Conservation (phyloP, 2,113 vertebrate species). For the Chamaea fasciata region DNA sequence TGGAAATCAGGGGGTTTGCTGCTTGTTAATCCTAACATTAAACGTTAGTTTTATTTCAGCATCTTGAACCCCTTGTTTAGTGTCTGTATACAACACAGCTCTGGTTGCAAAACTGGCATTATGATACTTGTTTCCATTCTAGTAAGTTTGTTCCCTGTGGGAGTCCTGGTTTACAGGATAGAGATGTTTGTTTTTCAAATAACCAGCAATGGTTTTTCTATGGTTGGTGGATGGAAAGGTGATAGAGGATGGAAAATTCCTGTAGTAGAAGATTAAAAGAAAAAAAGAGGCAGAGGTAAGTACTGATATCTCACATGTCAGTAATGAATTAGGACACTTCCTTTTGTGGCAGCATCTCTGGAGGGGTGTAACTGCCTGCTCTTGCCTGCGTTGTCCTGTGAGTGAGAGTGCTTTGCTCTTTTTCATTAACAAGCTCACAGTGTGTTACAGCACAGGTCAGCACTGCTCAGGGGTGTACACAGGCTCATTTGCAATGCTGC, state of each 20-base stretch:
- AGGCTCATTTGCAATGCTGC: neutral
- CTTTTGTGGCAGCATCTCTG: neutral
- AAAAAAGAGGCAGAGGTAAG: neutral
- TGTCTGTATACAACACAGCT: neutral
- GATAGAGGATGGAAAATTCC: neutral
- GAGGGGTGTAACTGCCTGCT: neutral
- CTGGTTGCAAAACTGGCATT: neutral
- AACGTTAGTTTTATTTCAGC: neutral
- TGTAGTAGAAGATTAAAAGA: neutral
- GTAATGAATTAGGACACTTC: neutral
- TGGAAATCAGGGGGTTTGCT: neutral
- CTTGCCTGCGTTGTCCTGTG: neutral
- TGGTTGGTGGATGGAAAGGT: neutral
- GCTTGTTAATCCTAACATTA: neutral
- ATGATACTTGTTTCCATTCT: neutral
- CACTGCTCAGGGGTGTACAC: neutral
- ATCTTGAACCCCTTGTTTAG: neutral
- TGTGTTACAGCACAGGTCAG: neutral
- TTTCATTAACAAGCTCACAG: neutral
- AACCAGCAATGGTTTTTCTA: neutral
- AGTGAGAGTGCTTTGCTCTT: neutral
- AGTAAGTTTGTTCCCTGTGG: neutral
- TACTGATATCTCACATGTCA: neutral
- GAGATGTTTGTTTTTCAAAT: neutral
- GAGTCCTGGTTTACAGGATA: neutral